A percentile compares a stretch with the other conserved stretches of the same genome.
These are phyloP conservation scores for Mustelus asterias DNA, from an alignment of 2,113 vertebrate species.

Conservation along the genomic window DNA sequence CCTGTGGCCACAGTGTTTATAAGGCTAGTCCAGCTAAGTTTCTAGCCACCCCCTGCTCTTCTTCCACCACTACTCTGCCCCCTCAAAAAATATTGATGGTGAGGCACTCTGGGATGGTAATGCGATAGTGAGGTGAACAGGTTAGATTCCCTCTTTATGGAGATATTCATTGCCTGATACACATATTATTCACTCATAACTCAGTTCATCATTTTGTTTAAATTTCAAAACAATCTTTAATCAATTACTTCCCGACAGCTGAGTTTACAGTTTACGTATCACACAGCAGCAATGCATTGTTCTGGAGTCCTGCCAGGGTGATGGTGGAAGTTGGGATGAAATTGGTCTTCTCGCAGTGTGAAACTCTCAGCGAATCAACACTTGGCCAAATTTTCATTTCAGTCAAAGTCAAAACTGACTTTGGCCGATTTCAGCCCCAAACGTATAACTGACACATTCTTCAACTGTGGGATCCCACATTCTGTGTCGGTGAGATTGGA, in stretches of 20 bases:
- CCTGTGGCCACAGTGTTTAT: too few relatives aligned
- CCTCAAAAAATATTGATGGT: too few relatives aligned
- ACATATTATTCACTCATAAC: too few relatives aligned
- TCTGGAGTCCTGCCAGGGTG: neutral
- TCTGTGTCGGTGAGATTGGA: neutral
- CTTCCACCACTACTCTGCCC: too few relatives aligned
- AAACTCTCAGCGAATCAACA: neutral
- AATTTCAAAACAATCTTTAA: neutral
- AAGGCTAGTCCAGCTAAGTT: too few relatives aligned
- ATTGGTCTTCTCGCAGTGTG: neutral
- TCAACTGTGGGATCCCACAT: neutral
- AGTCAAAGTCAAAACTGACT: neutral
- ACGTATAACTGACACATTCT: neutral
- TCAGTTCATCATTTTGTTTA: neutral
- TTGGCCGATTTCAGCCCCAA: neutral
- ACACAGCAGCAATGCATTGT: neutral
- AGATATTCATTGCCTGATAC: too few relatives aligned
- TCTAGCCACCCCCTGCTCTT: too few relatives aligned
- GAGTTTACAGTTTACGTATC: neutral
- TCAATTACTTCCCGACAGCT: neutral
- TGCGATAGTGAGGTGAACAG: too few relatives aligned
- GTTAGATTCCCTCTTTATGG: too few relatives aligned
- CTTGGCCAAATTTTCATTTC: neutral
- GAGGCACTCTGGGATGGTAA: too few relatives aligned
- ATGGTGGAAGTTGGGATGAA: neutral